Conservation (phyloP, 2,888 invertebrate species). For the Ischnus inquisitorius region DNA sequence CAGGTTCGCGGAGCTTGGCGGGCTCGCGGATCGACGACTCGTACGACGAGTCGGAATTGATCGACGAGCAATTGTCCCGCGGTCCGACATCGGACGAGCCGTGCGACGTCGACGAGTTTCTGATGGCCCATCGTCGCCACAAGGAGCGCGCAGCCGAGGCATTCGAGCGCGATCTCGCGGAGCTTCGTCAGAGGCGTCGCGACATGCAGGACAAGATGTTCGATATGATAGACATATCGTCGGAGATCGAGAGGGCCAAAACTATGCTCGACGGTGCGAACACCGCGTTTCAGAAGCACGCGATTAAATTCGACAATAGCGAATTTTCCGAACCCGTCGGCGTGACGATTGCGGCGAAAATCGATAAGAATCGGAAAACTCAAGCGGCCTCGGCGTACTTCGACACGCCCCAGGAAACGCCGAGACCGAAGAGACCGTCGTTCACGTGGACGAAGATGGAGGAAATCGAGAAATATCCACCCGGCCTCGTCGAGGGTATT, state of each 20-base stretch:
- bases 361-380: constrained; percentile 77
- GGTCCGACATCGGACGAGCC: constrained; percentile 76
- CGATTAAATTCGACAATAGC: constrained; percentile 81
- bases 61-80: constrained; percentile 73
- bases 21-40: constrained; percentile 75
- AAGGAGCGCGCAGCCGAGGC: constrained; percentile 82
- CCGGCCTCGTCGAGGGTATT: constrained; percentile 60
- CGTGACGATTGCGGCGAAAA: constrained; percentile 74
- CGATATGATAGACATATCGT: constrained; percentile 83
- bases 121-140: constrained; percentile 78
- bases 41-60: constrained; percentile 79
- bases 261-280: constrained; percentile 81
- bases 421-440: constrained; percentile 63
- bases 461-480: constrained; percentile 71
- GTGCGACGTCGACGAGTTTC: constrained; percentile 78
- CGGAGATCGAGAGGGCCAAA: constrained; percentile 82
- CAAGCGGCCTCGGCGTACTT: constrained; percentile 70
- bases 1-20: constrained; percentile 81
- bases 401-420: constrained; percentile 65
- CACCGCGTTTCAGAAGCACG: constrained; percentile 80
- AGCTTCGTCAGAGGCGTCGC: constrained; percentile 81
- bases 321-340: constrained; percentile 71
- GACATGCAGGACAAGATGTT: constrained; percentile 84
- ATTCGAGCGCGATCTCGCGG: constrained; percentile 83
- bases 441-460: constrained; percentile 78